Conservation (phyloP, 1,140 invertebrate species). For the Tetraneura akinire region DNA sequence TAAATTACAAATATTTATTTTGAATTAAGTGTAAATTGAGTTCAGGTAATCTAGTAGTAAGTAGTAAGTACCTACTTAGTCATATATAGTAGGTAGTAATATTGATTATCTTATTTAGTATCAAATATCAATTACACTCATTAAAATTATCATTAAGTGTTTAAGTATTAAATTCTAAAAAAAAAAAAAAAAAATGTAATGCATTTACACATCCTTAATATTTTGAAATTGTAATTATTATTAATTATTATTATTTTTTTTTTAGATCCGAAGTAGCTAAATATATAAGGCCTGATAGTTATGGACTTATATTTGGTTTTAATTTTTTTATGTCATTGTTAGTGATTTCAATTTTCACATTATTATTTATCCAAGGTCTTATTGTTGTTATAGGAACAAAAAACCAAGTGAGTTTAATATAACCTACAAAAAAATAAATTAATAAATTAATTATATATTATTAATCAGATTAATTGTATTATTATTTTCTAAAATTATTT, state of each 20-base stretch:
- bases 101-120: too few species aligned
- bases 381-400: slow-evolving; percentile 25
- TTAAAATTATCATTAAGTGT: too few species aligned
- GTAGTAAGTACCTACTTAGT: too few species aligned
- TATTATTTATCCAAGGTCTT: slow-evolving; percentile 62
- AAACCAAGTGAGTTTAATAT: slow-evolving; percentile 30
- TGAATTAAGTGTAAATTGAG: too few species aligned
- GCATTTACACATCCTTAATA: background rate
- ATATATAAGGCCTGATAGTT: slow-evolving; percentile 76
- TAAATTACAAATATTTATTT: too few species aligned
- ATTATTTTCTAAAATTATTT: background rate
- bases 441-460: background rate
- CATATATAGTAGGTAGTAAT: too few species aligned
- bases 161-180: too few species aligned
- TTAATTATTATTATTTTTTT: slow-evolving; percentile 41
- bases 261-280: slow-evolving; percentile 82
- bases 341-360: slow-evolving; percentile 76
- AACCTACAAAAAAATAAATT: background rate
- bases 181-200: too few species aligned
- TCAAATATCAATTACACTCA: too few species aligned
- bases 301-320: slow-evolving; percentile 86
- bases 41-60: too few species aligned
- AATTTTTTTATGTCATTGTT: slow-evolving; percentile 82
- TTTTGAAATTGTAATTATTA: background rate
- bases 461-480: background rate